phyloP scores from a whole-genome alignment of 1,140 invertebrate species.

The Achroia grisella region DNA sequence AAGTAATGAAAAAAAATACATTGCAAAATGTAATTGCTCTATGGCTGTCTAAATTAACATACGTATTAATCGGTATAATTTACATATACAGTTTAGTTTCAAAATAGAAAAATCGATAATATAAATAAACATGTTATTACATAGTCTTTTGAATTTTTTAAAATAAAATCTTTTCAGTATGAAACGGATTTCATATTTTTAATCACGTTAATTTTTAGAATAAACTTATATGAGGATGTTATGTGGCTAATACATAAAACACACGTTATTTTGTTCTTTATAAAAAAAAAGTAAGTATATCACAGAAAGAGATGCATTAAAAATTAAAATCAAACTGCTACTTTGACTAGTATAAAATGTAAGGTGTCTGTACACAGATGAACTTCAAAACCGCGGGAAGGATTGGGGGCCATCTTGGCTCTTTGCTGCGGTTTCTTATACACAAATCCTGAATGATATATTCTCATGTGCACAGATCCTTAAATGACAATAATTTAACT shows the following conservation, averaged over 20 bases:
- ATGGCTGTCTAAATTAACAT: too few species aligned
- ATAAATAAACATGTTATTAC: background rate
- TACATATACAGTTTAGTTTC: background rate
- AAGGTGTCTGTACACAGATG: background rate
- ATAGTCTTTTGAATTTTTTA: conserved; percentile 3
- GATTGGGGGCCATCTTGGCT: too few species aligned
- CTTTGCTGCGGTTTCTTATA: too few species aligned
- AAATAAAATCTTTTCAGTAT: background rate
- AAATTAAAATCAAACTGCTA: conserved; percentile 34
- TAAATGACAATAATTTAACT: conserved; percentile 18
- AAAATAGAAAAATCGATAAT: background rate
- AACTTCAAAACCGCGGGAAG: too few species aligned
- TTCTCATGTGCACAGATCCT: background rate
- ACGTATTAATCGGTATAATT: too few species aligned
- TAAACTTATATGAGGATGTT: conserved; percentile 34
- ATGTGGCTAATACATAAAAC: conserved; percentile 48
- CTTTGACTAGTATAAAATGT: conserved; percentile 48
- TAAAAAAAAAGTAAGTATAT: conserved; percentile 46
- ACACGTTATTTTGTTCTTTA: conserved; percentile 43
- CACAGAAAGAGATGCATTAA: conserved; percentile 47
- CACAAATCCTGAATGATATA: too few species aligned
- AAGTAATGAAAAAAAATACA: background rate
- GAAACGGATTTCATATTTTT: conserved; percentile 13
- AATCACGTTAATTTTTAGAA: too few species aligned
- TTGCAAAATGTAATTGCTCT: too few species aligned